phyloP scores from a whole-genome alignment of 2,888 invertebrate genomes.

The Sphaerophoria taeniata region DNA sequence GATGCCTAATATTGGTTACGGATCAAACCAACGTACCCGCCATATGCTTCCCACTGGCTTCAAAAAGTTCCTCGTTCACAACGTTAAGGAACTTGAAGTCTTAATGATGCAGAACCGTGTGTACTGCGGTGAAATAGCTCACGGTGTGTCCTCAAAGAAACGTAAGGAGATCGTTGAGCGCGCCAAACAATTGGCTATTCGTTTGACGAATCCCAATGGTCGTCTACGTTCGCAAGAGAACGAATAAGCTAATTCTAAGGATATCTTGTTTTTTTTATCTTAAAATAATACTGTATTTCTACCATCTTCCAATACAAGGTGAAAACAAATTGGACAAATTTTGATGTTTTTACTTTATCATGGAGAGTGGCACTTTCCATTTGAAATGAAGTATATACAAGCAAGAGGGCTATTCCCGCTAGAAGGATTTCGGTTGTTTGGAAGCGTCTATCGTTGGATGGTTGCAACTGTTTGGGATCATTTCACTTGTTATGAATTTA shows the following conservation, averaged over 20 bases:
- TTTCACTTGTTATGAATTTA: no score
- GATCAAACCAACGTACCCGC: constrained; percentile 96
- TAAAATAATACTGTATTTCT: constrained; percentile 45
- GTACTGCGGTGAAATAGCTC: constrained; percentile 99
- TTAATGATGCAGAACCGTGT: constrained; percentile 99
- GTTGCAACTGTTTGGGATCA: no score
- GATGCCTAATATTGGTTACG: constrained; percentile 99
- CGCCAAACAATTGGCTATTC: constrained; percentile 97
- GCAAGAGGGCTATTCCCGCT: no score
- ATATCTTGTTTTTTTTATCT: constrained; percentile 76
- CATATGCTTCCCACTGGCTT: constrained; percentile 99
- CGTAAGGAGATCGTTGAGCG: constrained; percentile 98
- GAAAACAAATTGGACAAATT: no score
- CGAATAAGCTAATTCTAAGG: constrained; percentile 88
- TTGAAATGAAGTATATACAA: no score
- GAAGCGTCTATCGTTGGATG: no score
- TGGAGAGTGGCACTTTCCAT: no score
- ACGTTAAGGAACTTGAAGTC: constrained; percentile 97
- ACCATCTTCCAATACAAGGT: constrained; percentile 55
- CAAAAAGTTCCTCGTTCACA: constrained; percentile 96
- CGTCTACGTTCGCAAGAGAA: constrained; percentile 99
- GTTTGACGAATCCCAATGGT: constrained; percentile 98
- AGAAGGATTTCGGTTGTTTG: no score
- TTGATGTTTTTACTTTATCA: no score
- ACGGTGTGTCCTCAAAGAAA: constrained; percentile 98